phyloP scores from a whole-genome alignment of 2,888 invertebrate species.

The Drosophila neonasuta region DNA sequence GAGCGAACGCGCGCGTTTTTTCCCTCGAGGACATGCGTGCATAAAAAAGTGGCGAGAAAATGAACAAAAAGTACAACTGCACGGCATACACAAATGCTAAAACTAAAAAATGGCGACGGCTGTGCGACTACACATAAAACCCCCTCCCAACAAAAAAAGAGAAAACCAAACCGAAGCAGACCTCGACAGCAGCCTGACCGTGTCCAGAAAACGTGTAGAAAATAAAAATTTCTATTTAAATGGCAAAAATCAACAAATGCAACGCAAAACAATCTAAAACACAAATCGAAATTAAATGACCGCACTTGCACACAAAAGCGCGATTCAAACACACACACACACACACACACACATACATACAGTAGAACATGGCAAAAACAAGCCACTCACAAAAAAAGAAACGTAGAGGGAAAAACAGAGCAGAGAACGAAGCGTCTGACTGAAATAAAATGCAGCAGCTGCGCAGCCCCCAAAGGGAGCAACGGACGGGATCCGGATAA shows the following conservation, averaged over 20 bases:
- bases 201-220: slow-evolving; percentile 71
- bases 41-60: slow-evolving; percentile 48
- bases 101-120: slow-evolving; percentile 51
- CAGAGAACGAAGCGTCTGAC: slow-evolving; percentile 53
- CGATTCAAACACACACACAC: slow-evolving; percentile 41
- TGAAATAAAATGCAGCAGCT: slow-evolving; percentile 77
- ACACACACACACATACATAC: slow-evolving; percentile 28
- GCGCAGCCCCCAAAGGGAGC: slow-evolving; percentile 55
- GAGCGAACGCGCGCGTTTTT: slow-evolving; percentile 54
- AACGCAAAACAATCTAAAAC: slow-evolving; percentile 80
- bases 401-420: slow-evolving; percentile 11
- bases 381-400: slow-evolving; percentile 51
- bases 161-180: neutral
- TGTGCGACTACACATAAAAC: slow-evolving; percentile 28
- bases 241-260: slow-evolving; percentile 78
- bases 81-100: slow-evolving; percentile 23
- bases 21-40: slow-evolving; percentile 72
- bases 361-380: slow-evolving; percentile 56
- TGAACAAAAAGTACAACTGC: slow-evolving; percentile 25
- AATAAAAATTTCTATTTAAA: slow-evolving; percentile 77
- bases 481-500: slow-evolving; percentile 13
- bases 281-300: slow-evolving; percentile 81
- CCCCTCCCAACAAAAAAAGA: slow-evolving; percentile 8
- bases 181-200: slow-evolving; percentile 33
- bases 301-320: slow-evolving; percentile 78